A percentile compares a stretch with the other conserved stretches of the same genome.
Evolutionary conservation across 1,140 invertebrate species (phyloP).

Genomic region (Latrodectus geometricus): DNA sequence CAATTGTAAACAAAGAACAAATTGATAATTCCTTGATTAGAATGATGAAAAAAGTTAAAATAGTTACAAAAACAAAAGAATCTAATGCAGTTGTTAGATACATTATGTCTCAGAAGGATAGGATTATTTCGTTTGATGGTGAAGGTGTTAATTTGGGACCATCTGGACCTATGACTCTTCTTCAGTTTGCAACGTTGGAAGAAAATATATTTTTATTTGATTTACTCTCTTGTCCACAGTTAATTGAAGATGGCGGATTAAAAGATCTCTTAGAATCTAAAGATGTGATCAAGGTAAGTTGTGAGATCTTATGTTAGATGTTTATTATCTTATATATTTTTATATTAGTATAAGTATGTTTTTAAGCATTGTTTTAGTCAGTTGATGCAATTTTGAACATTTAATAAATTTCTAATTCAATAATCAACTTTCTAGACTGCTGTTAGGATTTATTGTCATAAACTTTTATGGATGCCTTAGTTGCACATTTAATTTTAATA

Average conservation of each 20-base stretch:
- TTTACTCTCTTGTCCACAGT: constrained; percentile 83
- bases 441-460: too few species aligned
- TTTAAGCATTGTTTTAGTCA: too few species aligned
- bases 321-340: too few species aligned
- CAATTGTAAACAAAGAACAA: constrained; percentile 32
- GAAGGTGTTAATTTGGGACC: constrained; percentile 90
- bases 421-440: too few species aligned
- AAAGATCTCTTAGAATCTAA: constrained; percentile 84
- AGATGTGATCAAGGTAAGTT: constrained; percentile 83
- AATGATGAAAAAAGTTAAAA: constrained; percentile 61
- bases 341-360: too few species aligned
- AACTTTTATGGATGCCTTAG: too few species aligned
- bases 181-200: constrained; percentile 80
- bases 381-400: too few species aligned
- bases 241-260: constrained; percentile 83
- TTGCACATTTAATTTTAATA: too few species aligned
- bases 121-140: constrained; percentile 83
- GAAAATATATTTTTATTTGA: constrained; percentile 83
- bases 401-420: too few species aligned
- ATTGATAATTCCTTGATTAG: constrained; percentile 32
- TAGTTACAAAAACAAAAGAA: constrained; percentile 71
- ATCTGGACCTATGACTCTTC: constrained; percentile 78
- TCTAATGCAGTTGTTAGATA: constrained; percentile 80
- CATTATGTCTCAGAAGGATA: constrained; percentile 75
- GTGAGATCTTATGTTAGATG: too few species aligned